A percentile compares a stretch with the other conserved stretches of the same genome.
These are phyloP conservation scores for Heloderma charlesbogerti DNA, from an alignment of 2,113 vertebrate species.

Conservation along the genomic window DNA sequence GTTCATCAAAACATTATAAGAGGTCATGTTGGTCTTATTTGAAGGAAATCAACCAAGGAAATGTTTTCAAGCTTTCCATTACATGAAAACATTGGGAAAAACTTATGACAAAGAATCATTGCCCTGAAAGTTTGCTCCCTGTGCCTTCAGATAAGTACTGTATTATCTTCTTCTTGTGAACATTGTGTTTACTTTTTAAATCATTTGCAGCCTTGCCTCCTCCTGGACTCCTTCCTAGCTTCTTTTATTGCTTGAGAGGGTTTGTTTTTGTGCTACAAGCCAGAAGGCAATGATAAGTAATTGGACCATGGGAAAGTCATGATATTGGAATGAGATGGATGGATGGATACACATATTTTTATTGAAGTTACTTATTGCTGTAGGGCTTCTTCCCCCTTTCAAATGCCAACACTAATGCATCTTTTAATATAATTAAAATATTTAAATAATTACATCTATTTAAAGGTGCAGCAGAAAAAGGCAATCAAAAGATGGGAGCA, in stretches of 20 bases:
- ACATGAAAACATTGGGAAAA: neutral
- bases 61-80: conserved; percentile 8
- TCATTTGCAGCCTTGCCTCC: conserved; percentile 60
- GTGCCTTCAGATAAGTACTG: conserved; percentile 50
- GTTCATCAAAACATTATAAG: neutral
- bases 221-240: conserved; percentile 58
- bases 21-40: neutral
- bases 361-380: neutral
- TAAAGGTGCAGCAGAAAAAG: conserved; percentile 11
- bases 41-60: conserved; percentile 12
- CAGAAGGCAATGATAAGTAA: conserved; percentile 57
- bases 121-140: conserved; percentile 26
- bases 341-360: neutral
- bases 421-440: conserved; percentile 30
- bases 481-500: conserved; percentile 42
- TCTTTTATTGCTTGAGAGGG: conserved; percentile 60
- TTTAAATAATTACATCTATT: conserved; percentile 3
- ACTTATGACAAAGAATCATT: conserved; percentile 40
- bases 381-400: neutral
- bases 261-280: conserved; percentile 51
- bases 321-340: conserved; percentile 4
- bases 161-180: conserved; percentile 56
- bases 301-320: conserved; percentile 31
- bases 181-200: conserved; percentile 65
- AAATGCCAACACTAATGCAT: conserved; percentile 41